Conservation (phyloP, 2,888 invertebrate genomes). For the Chironomus tentans region DNA sequence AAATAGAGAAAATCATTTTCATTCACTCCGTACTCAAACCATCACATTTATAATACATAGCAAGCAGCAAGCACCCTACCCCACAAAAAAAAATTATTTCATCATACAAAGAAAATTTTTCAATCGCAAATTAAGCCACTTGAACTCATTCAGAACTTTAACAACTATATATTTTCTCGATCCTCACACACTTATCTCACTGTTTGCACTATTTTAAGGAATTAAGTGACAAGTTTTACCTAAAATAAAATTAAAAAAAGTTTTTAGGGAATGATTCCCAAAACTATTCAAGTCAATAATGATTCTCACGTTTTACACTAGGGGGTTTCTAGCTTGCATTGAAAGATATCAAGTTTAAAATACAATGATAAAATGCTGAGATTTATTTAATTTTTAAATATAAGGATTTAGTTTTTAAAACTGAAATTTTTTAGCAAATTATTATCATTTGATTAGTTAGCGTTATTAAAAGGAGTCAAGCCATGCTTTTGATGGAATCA, state of each 20-base stretch:
- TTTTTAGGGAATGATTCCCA: constrained; percentile 2
- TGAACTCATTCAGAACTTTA: neutral
- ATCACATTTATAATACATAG: neutral
- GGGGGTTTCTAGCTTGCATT: neutral
- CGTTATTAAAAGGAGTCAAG: too few species aligned
- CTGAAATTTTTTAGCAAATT: too few species aligned
- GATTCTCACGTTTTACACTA: neutral
- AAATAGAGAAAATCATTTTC: constrained; percentile 26
- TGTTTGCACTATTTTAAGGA: constrained; percentile 13
- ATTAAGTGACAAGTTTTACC: constrained; percentile 4
- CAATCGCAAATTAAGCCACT: neutral
- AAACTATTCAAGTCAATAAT: neutral
- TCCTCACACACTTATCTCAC: neutral
- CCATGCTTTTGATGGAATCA: too few species aligned
- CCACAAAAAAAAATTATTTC: constrained; percentile 23
- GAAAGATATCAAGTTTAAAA: too few species aligned
- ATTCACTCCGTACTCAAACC: constrained; percentile 18
- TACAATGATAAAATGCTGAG: too few species aligned
- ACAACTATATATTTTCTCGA: neutral
- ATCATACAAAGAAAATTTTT: constrained; percentile 25
- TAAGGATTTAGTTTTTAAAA: too few species aligned
- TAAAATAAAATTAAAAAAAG: constrained; percentile 17
- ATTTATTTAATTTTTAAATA: too few species aligned
- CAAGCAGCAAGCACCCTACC: neutral
- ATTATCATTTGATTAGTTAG: too few species aligned